Evolutionary conservation across 2,888 invertebrate genomes (phyloP).

Genomic region (Papilio elwesi): DNA sequence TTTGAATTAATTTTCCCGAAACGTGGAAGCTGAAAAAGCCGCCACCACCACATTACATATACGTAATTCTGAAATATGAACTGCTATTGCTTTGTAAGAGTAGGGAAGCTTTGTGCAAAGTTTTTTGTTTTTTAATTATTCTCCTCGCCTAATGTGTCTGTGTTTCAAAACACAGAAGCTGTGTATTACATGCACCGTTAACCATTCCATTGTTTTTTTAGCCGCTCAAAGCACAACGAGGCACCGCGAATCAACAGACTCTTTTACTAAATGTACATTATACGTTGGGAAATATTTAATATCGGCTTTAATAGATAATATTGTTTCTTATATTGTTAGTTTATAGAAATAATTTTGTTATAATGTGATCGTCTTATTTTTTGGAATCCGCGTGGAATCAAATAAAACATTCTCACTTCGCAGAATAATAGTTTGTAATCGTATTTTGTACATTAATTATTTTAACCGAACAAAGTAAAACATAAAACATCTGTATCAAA

Average conservation of each 20-base stretch:
- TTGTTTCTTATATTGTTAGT: neutral
- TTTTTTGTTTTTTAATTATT: constrained; percentile 37
- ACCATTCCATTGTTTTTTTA: constrained; percentile 39
- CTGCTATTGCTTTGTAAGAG: constrained; percentile 24
- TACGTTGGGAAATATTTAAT: constrained; percentile 15
- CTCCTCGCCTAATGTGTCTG: constrained; percentile 38
- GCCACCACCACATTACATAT: constrained; percentile 1
- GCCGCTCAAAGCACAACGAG: constrained; percentile 35
- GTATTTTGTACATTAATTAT: too few relatives aligned
- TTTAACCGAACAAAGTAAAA: too few relatives aligned
- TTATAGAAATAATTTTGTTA: neutral
- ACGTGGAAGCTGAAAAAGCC: neutral
- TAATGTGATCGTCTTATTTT: too few relatives aligned
- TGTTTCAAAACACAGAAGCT: constrained; percentile 39
- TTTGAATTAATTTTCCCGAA: constrained; percentile 6
- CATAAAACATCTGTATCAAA: too few relatives aligned
- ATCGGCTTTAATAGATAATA: neutral
- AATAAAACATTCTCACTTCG: too few relatives aligned
- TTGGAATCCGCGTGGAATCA: too few relatives aligned
- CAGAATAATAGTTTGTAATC: too few relatives aligned
- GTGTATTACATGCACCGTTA: constrained; percentile 40
- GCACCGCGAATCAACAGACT: constrained; percentile 29
- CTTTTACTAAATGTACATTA: constrained; percentile 22
- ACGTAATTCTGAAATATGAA: constrained; percentile 30
- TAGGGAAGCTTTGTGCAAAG: constrained; percentile 23